Evolutionary conservation across 2,888 invertebrate species (phyloP).

Genomic region (Erpobdella octoculata): DNA sequence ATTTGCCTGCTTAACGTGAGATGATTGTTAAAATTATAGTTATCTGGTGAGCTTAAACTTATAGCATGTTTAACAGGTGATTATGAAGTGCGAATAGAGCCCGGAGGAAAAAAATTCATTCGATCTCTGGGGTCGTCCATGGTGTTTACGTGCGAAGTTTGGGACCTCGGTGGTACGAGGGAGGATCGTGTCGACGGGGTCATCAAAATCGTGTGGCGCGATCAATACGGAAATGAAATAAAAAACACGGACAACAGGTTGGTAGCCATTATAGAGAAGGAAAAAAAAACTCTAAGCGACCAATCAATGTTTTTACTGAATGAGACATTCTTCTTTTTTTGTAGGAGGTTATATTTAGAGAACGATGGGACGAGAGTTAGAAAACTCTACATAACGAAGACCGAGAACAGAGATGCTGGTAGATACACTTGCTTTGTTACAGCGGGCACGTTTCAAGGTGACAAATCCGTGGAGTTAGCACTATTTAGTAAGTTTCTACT

Average conservation of each 20-base stretch:
- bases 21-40: too few species aligned
- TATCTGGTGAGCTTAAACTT: too few species aligned
- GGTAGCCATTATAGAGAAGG: too few species aligned
- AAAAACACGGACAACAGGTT: constrained; percentile 3
- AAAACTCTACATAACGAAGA: constrained; percentile 8
- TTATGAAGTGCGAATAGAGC: constrained; percentile 22
- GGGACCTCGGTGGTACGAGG: constrained; percentile 8
- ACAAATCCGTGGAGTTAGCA: constrained; percentile 5
- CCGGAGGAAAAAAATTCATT: constrained; percentile 5
- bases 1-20: too few species aligned
- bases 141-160: constrained; percentile 27
- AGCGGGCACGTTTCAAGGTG: constrained; percentile 1
- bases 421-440: constrained; percentile 11
- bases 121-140: constrained; percentile 11
- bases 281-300: too few species aligned
- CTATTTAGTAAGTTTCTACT: constrained; percentile 21
- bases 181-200: background rate
- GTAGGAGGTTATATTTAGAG: constrained; percentile 7
- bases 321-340: background rate
- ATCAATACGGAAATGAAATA: constrained; percentile 21
- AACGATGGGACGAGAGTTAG: constrained; percentile 20
- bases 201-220: constrained; percentile 9
- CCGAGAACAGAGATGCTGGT: constrained; percentile 19
- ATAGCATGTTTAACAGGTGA: too few species aligned
- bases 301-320: background rate